Evolutionary conservation across 2,888 invertebrate species (phyloP).

Genomic region (Stenichneumon culpator): DNA sequence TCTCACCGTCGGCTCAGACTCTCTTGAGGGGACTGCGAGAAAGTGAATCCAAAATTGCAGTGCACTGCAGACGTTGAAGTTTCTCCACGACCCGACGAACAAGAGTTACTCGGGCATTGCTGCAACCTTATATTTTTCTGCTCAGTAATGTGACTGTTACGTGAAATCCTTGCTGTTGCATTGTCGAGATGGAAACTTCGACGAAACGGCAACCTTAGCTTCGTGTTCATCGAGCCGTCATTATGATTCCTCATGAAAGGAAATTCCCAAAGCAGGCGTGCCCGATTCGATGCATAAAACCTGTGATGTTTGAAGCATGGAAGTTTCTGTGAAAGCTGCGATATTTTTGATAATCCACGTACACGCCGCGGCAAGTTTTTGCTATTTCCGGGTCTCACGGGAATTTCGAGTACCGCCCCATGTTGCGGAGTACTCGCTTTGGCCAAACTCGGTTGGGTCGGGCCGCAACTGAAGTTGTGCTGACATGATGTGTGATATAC

Average conservation of each 20-base stretch:
- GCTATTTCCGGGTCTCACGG: neutral
- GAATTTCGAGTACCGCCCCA: neutral
- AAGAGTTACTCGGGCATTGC: too few relatives aligned
- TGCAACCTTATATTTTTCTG: too few relatives aligned
- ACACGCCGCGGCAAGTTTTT: neutral
- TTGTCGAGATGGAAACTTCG: too few relatives aligned
- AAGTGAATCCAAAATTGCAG: neutral
- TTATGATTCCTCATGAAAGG: too few relatives aligned
- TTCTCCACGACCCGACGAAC: too few relatives aligned
- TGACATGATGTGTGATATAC: conserved; percentile 52
- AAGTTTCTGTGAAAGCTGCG: neutral
- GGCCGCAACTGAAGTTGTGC: neutral
- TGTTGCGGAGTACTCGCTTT: neutral
- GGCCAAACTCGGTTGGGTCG: conserved; percentile 8
- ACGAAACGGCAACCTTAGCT: too few relatives aligned
- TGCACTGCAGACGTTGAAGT: neutral
- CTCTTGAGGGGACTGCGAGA: neutral
- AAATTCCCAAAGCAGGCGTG: too few relatives aligned
- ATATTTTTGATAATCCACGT: neutral
- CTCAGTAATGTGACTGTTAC: too few relatives aligned
- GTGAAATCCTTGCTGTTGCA: too few relatives aligned
- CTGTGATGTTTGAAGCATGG: neutral
- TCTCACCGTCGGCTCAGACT: conserved; percentile 7
- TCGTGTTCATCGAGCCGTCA: too few relatives aligned
- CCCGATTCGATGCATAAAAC: neutral